Base-by-base conservation (phyloP, 2,113 vertebrate genomes). In the Eubucco bourcierii region DNA sequence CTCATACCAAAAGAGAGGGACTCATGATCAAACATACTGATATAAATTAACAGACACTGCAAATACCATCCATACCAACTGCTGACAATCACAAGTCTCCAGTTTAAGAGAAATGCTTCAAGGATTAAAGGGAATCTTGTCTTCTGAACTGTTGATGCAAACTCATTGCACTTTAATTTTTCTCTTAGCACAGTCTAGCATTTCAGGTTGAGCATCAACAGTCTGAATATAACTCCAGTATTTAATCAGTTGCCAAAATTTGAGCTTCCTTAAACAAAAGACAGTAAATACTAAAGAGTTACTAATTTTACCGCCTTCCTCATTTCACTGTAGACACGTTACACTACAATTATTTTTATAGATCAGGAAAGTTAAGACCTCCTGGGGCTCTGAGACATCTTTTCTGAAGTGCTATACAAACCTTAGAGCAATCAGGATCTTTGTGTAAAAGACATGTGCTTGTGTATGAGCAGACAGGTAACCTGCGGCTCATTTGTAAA, bases 1-100 rank as follows among this genome's bases (percentile, higher is more conserved):
- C 41, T 88, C 2, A 0, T 46, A n/a, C 4, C 11, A 0, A 52
- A 8, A 56, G 44, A 33, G 39, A 31, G 6, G 7, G 14, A 55
- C 13, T 33, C 55, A 5, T 5, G 46, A 44, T 31, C 37, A 50
- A 63, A 60, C 18, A 66, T 21, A 27, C 16, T 23, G n/a, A 56
- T 53, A 9, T 9, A 41, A 71, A 46, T 75, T n/a, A 55, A 17
- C 7, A 24, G 60, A 71, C 39, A 33, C 46, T 27, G 29, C 17
- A 81, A 84, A 68, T 6, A n/a, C 4, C n/a, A n/a, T 37, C 15
- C 15, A 6, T 29, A 17, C 20, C 56, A 56, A 84, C 10, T 47
- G 53, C 20, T 34, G 14, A 52, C 29, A 63, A 81, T 37, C 7
- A 74, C 15, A 34, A 81, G 5, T 19, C 44, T 19, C 29, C 37